Percentiles rank a stretch among this genome's conserved stretches.
These are phyloP conservation scores for Lagopus leucura DNA, from an alignment of 2,113 vertebrate species.

Conservation along the genomic window DNA sequence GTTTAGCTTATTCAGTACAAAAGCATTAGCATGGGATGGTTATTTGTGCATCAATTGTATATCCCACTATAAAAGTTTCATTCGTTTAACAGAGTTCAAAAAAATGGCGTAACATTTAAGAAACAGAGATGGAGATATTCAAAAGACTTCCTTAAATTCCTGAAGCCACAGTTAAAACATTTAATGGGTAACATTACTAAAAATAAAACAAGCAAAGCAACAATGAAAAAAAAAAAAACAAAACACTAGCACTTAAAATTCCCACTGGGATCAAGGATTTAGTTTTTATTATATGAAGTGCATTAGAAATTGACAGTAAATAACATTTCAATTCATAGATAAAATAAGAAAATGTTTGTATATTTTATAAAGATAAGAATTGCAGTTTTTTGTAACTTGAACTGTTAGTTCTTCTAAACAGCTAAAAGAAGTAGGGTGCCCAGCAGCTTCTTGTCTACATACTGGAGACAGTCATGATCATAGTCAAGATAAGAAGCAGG, in stretches of 20 bases:
- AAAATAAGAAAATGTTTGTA: conserved; percentile 29
- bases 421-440: not conserved
- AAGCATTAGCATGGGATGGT: not conserved
- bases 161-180: conserved; percentile 24
- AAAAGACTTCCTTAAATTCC: conserved; percentile 5
- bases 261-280: not conserved
- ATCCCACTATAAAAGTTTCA: not conserved
- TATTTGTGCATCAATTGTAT: not conserved
- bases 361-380: not conserved
- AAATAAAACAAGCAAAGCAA: not conserved
- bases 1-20: not conserved
- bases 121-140: not conserved
- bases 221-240: not conserved
- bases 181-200: not conserved
- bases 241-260: not conserved
- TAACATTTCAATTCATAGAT: conserved; percentile 43
- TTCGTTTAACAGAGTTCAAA: not conserved
- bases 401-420: not conserved
- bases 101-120: not conserved
- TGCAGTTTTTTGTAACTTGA: not conserved
- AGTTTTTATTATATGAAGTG: conserved; percentile 33
- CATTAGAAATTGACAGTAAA: conserved; percentile 35
- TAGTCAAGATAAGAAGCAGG: not conserved
- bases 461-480: not conserved
- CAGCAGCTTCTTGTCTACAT: not conserved